Percentiles rank a stretch among this genome's conserved stretches.
These are phyloP conservation scores for Choloepus didactylus DNA, from an alignment of 2,797 vertebrate species.

Conservation along the genomic window DNA sequence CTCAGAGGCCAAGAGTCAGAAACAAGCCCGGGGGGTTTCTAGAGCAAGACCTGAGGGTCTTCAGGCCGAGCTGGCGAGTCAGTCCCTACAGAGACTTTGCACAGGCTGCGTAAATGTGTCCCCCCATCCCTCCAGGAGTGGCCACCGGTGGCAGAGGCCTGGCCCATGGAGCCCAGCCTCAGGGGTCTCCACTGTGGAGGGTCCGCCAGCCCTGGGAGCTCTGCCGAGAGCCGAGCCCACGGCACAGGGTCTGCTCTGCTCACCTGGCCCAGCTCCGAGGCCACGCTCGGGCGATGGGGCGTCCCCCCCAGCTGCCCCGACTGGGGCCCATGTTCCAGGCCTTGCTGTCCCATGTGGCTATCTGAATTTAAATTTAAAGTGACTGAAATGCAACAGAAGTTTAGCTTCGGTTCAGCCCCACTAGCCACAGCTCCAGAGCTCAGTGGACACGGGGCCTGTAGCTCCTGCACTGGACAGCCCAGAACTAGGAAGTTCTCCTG, in stretches of 20 bases:
- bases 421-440: not conserved
- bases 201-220: not conserved
- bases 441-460: not conserved
- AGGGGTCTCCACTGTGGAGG: not conserved
- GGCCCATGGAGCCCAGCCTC: not conserved
- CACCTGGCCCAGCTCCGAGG: not conserved
- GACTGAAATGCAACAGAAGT: not conserved
- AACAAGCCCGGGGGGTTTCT: not conserved
- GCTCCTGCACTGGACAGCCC: not conserved
- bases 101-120: not conserved
- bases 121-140: no score
- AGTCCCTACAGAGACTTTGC: not conserved
- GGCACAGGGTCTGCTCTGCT: not conserved
- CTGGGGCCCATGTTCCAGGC: not conserved
- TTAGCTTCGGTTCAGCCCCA: not conserved
- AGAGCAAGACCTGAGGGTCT: not conserved
- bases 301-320: not conserved
- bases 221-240: not conserved
- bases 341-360: not conserved
- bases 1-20: not conserved
- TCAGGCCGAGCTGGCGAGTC: not conserved
- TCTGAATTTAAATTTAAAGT: not conserved
- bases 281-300: accelerated
- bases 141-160: not conserved
- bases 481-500: not conserved